phyloP scores from a whole-genome alignment of 2,113 vertebrate genomes.

The Hyla sarda region DNA sequence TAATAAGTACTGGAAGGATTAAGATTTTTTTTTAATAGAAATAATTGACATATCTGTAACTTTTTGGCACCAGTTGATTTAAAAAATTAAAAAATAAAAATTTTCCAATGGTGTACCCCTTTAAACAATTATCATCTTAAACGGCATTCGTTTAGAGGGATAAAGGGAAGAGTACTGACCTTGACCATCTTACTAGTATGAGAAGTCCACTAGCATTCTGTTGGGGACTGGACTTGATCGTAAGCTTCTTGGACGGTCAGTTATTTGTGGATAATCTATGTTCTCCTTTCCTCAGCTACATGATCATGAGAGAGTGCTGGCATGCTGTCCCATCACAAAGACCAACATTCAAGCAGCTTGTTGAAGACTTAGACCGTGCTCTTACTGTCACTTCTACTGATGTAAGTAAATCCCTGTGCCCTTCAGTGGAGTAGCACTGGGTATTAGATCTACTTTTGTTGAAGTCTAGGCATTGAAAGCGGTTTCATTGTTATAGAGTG shows the following conservation, averaged over 20 bases:
- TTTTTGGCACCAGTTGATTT: too few species aligned
- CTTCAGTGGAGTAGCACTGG: background rate
- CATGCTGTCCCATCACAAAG: slow-evolving; percentile 91
- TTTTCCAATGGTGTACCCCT: too few species aligned
- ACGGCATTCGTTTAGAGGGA: too few species aligned
- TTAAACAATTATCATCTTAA: too few species aligned
- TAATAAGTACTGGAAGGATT: too few species aligned
- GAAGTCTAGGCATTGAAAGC: too few species aligned
- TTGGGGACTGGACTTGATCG: background rate
- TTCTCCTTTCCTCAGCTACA: slow-evolving; percentile 79
- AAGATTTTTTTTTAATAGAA: too few species aligned
- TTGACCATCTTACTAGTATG: background rate
- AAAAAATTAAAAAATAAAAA: too few species aligned
- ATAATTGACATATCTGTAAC: too few species aligned
- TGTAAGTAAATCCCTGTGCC: slow-evolving; percentile 73
- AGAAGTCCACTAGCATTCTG: background rate
- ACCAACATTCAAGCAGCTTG: slow-evolving; percentile 96
- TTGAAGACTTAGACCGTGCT: slow-evolving; percentile 93
- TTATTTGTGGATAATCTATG: background rate
- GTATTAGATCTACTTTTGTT: too few species aligned
- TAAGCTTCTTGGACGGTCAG: background rate
- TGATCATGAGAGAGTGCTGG: slow-evolving; percentile 99
- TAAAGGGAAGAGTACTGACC: too few species aligned
- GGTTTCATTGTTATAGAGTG: too few species aligned
- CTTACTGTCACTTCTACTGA: slow-evolving; percentile 91